Conservation (phyloP, 1,140 invertebrate species). For the Pantala flavescens region DNA sequence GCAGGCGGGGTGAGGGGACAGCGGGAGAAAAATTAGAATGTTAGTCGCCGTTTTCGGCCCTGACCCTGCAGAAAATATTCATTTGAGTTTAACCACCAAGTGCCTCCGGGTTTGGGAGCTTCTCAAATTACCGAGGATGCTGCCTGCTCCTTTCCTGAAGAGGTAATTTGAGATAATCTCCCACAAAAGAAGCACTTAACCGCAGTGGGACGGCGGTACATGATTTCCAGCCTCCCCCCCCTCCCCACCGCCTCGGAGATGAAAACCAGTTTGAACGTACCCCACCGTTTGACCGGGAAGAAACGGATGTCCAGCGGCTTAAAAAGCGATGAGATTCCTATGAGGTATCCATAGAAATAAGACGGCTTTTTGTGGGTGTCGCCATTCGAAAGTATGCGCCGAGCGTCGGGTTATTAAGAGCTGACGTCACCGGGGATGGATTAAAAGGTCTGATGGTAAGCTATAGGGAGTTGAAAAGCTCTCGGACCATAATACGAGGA, state of each 20-base stretch:
- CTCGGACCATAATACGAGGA: background rate
- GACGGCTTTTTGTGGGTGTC: background rate
- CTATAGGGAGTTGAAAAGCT: background rate
- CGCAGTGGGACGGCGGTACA: constrained; percentile 1
- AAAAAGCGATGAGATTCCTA: background rate
- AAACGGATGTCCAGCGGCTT: background rate
- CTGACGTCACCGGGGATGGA: background rate
- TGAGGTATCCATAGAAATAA: background rate
- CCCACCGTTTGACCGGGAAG: background rate
- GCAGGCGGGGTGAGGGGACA: no score
- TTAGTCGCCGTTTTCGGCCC: no score
- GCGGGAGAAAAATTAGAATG: no score
- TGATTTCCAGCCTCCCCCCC: background rate
- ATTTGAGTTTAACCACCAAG: background rate
- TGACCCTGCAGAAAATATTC: background rate
- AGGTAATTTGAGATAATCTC: constrained; percentile 7
- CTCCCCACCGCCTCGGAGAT: background rate
- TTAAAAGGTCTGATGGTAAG: background rate
- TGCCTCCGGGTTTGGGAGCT: background rate
- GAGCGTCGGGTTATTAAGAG: background rate
- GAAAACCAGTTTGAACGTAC: background rate
- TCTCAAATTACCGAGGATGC: constrained; percentile 1
- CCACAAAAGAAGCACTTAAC: constrained; percentile 7
- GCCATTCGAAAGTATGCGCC: background rate
- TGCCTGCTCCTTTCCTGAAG: background rate